Conservation (phyloP, 2,113 vertebrate species). For the Amblyornis subalaris region DNA sequence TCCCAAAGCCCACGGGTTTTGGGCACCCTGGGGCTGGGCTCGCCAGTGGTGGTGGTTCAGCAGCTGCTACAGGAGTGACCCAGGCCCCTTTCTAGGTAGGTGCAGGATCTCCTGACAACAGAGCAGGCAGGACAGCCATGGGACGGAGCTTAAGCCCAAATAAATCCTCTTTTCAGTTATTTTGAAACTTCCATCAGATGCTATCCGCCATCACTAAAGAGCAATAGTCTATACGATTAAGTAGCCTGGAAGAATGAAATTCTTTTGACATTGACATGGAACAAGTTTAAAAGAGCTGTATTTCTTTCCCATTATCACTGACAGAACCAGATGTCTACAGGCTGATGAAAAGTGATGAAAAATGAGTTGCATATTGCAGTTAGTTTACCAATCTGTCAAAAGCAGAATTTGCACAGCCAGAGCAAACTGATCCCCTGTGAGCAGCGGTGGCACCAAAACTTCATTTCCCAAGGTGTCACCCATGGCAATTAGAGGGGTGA, state of each 20-base stretch:
- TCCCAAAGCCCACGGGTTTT: not conserved
- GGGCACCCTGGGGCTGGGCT: not conserved
- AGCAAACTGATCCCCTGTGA: not conserved
- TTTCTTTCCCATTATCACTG: not conserved
- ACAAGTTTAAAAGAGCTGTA: not conserved
- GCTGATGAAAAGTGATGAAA: not conserved
- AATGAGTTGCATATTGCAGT: not conserved
- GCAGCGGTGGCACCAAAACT: accelerated
- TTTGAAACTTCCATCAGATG: not conserved
- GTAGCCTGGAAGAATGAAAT: not conserved
- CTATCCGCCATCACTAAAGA: not conserved
- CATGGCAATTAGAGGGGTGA: not conserved
- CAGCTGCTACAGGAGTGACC: not conserved
- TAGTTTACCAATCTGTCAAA: not conserved
- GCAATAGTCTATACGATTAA: not conserved
- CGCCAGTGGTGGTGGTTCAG: not conserved
- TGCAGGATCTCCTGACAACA: not conserved
- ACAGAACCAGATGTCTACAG: not conserved
- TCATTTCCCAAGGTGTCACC: not conserved
- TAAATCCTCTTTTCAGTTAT: not conserved
- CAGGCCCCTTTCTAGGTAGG: not conserved
- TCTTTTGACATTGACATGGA: not conserved
- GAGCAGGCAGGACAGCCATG: not conserved
- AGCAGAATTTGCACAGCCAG: not conserved
- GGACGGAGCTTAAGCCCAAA: not conserved